Evolutionary conservation across 2,113 vertebrate species (phyloP).

Genomic region (Suricata suricatta): DNA sequence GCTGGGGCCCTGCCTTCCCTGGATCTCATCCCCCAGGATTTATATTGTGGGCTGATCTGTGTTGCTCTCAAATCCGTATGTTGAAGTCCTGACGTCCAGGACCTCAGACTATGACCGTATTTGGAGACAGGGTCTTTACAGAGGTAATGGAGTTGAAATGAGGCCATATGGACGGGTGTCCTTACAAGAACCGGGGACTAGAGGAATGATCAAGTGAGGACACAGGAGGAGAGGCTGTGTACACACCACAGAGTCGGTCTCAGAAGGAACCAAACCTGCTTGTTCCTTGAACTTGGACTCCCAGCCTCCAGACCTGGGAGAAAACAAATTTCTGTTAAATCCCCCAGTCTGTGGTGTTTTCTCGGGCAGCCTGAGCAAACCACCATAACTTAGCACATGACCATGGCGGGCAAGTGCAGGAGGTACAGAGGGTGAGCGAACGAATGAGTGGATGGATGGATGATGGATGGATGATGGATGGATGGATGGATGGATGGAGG

Average conservation of each 20-base stretch:
- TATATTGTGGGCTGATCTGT: accelerated
- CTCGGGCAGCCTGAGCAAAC: background rate
- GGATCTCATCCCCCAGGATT: background rate
- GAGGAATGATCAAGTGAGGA: accelerated
- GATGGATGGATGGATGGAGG: no score
- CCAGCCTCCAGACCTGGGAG: background rate
- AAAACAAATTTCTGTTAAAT: accelerated
- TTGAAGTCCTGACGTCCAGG: background rate
- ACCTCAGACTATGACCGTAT: background rate
- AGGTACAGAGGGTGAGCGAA: no score
- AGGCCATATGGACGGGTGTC: no score
- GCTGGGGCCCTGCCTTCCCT: background rate
- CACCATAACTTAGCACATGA: accelerated
- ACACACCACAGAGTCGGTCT: accelerated
- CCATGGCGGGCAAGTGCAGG: background rate
- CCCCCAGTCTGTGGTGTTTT: accelerated
- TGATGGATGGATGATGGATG: no score
- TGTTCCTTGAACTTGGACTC: background rate
- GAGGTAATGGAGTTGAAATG: background rate
- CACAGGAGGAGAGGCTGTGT: background rate
- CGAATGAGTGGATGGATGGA: accelerated
- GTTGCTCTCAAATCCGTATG: background rate
- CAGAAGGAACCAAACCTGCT: background rate
- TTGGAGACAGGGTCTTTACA: background rate
- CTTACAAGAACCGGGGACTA: background rate